phyloP scores from a whole-genome alignment of 2,113 vertebrate genomes.

The Myrmophylax atrothorax region DNA sequence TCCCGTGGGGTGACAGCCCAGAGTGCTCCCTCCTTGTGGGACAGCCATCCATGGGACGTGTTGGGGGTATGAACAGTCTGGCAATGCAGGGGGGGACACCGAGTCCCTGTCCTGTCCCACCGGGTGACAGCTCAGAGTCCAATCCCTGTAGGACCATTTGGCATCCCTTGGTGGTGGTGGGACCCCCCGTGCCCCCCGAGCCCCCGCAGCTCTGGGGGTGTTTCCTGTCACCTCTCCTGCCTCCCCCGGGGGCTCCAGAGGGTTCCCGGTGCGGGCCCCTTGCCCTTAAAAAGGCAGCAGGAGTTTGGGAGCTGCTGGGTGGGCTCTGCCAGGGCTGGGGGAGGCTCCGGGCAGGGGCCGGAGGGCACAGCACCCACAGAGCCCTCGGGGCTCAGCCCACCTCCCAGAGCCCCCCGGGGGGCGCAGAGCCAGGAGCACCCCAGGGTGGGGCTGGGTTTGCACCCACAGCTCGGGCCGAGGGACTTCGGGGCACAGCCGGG shows the following conservation, averaged over 20 bases:
- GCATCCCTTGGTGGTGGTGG: not conserved
- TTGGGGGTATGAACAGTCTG: not conserved
- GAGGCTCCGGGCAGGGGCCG: rapidly evolving
- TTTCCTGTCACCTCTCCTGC: not conserved
- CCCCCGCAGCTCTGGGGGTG: not conserved
- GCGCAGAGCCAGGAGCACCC: not conserved
- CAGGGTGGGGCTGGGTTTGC: rapidly evolving
- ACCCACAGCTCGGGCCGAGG: rapidly evolving
- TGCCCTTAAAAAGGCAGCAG: slow-evolving; percentile 59
- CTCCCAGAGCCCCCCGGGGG: not conserved
- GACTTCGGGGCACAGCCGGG: not conserved
- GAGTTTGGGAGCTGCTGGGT: not conserved
- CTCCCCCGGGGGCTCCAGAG: not conserved
- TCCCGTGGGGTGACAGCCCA: not conserved
- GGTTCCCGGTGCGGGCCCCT: rapidly evolving
- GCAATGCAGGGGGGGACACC: not conserved
- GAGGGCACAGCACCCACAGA: not conserved
- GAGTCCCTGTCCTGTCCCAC: too few relatives aligned
- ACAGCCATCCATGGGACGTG: not conserved
- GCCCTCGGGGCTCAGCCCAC: not conserved
- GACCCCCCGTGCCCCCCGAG: not conserved
- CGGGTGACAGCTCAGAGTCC: not conserved
- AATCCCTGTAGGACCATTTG: rapidly evolving
- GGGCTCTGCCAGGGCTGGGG: not conserved
- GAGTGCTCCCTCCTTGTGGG: not conserved